These are phyloP conservation scores for Chiloscyllium punctatum DNA, from an alignment of 2,797 vertebrate species.

Conservation along the genomic window DNA sequence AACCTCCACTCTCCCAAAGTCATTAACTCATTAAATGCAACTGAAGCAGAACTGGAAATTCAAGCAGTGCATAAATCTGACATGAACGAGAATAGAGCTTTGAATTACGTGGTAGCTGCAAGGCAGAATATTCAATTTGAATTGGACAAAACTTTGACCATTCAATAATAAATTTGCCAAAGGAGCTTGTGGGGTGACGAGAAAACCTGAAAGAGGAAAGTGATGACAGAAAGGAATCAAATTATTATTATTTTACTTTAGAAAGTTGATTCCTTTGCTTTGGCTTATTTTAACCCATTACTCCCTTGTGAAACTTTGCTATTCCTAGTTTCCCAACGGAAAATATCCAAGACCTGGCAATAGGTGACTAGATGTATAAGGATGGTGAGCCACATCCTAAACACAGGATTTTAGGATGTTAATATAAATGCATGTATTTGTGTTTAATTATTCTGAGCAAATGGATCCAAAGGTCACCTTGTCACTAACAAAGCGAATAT, in stretches of 20 bases:
- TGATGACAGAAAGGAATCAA: not conserved
- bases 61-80: not conserved
- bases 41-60: not conserved
- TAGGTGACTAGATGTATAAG: not conserved
- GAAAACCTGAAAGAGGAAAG: not conserved
- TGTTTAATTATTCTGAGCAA: not conserved
- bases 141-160: not conserved
- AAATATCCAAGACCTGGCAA: not conserved
- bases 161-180: not conserved
- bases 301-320: not conserved
- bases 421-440: not conserved
- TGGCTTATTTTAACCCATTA: not conserved
- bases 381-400: not conserved
- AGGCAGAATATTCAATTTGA: not conserved
- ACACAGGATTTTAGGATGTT: not conserved
- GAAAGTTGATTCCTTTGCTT: not conserved
- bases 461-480: not conserved
- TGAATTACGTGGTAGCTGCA: not conserved
- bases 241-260: not conserved
- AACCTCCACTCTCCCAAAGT: not conserved
- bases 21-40: not conserved
- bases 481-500: not conserved
- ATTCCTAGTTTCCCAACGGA: not conserved
- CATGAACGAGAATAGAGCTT: not conserved
- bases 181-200: not conserved